Conservation (phyloP, 2,888 invertebrate genomes). For the Sycophila texana region DNA sequence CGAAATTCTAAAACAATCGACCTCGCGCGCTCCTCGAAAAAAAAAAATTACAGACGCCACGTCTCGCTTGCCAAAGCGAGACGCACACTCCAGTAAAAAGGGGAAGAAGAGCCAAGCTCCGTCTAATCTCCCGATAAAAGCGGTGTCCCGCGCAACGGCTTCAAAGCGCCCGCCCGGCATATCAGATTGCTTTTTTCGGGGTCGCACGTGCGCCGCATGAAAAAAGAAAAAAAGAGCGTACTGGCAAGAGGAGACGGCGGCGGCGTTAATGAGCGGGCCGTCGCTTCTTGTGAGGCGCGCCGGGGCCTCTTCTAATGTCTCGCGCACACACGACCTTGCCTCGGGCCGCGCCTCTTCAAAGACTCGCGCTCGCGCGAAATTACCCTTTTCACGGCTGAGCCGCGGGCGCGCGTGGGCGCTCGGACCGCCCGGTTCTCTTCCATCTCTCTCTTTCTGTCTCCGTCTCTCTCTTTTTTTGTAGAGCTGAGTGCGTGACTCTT, state of each 20-base stretch:
- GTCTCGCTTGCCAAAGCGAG: too few relatives aligned
- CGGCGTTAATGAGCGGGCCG: conserved; percentile 14
- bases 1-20: background rate
- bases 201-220: conserved; percentile 47
- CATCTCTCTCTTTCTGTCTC: conserved; percentile 3
- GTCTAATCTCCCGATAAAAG: conserved; percentile 41
- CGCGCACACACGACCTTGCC: conserved; percentile 14
- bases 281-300: conserved; percentile 5
- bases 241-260: background rate
- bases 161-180: conserved; percentile 2
- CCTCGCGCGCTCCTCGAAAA: conserved; percentile 20
- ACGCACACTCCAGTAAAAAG: too few relatives aligned
- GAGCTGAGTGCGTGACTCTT: background rate
- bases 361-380: conserved; percentile 7
- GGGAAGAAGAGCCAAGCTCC: background rate
- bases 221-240: conserved; percentile 1
- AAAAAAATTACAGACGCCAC: background rate
- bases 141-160: background rate
- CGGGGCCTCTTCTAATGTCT: background rate
- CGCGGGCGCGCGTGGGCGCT: too few relatives aligned
- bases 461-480: background rate
- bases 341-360: background rate
- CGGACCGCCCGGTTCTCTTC: conserved; percentile 38
- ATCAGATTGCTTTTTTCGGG: conserved; percentile 43
- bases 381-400: conserved; percentile 40